Percentiles rank a stretch among this genome's conserved stretches.
phyloP scores from a whole-genome alignment of 2,888 invertebrate genomes.

The Phortica magna region DNA sequence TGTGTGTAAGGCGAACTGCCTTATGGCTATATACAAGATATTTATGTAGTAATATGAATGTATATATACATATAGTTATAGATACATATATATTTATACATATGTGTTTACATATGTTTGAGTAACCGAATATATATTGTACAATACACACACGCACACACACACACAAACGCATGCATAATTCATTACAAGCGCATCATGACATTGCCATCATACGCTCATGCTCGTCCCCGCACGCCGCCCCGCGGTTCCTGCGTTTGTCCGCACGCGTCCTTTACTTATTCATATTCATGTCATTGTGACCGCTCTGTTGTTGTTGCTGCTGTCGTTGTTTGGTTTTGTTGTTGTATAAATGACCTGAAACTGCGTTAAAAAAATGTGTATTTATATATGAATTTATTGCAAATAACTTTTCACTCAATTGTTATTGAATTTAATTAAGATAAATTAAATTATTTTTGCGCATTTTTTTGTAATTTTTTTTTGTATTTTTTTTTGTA shows the following conservation, averaged over 20 bases:
- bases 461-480: background rate
- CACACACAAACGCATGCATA: constrained; percentile 53
- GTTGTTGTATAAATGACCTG: constrained; percentile 11
- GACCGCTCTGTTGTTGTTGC: background rate
- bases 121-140: constrained; percentile 1
- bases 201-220: constrained; percentile 44
- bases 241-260: background rate
- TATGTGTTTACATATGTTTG: background rate
- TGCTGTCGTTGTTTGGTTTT: background rate
- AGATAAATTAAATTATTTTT: constrained; percentile 34
- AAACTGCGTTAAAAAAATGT: background rate
- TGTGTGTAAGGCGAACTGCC: background rate
- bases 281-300: constrained; percentile 21
- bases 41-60: background rate
- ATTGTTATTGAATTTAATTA: constrained; percentile 38
- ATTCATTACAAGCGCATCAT: constrained; percentile 71
- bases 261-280: background rate
- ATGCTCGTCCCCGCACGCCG: background rate
- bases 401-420: constrained; percentile 35
- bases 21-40: constrained; percentile 37
- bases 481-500: too few relatives aligned
- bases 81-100: constrained; percentile 20
- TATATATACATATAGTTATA: constrained; percentile 27
- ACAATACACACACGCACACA: constrained; percentile 40
- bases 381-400: background rate